Conservation (phyloP, 2,797 vertebrate genomes). For the Luscinia luscinia region DNA sequence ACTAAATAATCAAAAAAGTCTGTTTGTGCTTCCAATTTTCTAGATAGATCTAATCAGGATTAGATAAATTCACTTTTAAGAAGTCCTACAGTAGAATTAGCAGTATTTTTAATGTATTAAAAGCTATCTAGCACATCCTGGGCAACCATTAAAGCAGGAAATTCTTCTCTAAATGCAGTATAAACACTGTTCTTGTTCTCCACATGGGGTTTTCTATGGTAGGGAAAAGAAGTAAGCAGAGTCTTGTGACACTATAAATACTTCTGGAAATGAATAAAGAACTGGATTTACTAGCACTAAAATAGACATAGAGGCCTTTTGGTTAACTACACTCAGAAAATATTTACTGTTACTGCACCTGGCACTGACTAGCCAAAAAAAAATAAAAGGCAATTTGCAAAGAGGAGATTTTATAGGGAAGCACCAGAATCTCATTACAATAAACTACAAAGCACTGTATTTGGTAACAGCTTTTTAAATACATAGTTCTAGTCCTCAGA, state of each 20-base stretch:
- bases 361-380: not conserved
- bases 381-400: not conserved
- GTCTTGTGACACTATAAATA: constrained; percentile 15
- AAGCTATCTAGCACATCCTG: not conserved
- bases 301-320: constrained; percentile 22
- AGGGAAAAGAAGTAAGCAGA: not conserved
- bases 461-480: constrained; percentile 21
- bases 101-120: not conserved
- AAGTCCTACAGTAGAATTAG: not conserved
- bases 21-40: not conserved
- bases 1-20: not conserved
- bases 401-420: not conserved
- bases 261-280: constrained; percentile 24
- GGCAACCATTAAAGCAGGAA: not conserved
- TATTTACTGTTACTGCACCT: not conserved
- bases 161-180: not conserved
- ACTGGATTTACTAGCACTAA: constrained; percentile 18
- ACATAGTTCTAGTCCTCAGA: not conserved
- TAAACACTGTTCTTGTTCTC: not conserved
- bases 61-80: not conserved
- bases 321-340: constrained; percentile 10
- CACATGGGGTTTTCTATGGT: not conserved
- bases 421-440: not conserved
- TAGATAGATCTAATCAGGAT: not conserved
- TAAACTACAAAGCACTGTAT: not conserved